A percentile compares a stretch with the other conserved stretches of the same genome.
These are phyloP conservation scores for Aythya baeri DNA, from an alignment of 2,113 vertebrate genomes.

Conservation along the genomic window DNA sequence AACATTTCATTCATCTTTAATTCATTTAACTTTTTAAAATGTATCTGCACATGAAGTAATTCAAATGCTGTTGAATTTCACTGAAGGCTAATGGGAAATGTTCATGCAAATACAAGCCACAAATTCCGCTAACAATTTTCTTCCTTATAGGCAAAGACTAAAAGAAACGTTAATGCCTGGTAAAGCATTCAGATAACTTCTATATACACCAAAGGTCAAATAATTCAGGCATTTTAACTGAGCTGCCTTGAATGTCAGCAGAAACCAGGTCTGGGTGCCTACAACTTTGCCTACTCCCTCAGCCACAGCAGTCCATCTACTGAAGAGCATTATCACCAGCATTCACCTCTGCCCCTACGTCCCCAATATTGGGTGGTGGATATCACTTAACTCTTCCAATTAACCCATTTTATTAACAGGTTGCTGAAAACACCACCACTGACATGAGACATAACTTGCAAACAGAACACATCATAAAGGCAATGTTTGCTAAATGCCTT, in stretches of 20 bases:
- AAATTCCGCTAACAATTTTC: background rate
- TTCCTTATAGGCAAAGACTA: background rate
- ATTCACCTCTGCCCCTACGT: background rate
- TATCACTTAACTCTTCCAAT: background rate
- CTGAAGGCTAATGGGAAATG: background rate
- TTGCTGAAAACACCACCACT: background rate
- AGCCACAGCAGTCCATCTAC: background rate
- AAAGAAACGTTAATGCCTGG: background rate
- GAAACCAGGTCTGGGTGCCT: background rate
- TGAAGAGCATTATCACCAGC: background rate
- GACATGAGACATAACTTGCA: background rate
- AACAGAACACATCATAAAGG: background rate
- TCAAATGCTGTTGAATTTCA: background rate
- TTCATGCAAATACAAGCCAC: background rate
- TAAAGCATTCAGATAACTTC: background rate
- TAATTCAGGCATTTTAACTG: background rate
- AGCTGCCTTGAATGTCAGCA: background rate
- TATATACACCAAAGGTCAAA: background rate
- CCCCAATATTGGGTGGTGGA: background rate
- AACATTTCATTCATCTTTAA: conserved; percentile 2
- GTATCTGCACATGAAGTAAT: background rate
- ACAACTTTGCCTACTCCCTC: background rate
- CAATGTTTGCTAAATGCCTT: background rate
- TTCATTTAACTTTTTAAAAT: conserved; percentile 11
- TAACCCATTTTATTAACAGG: background rate